phyloP scores from a whole-genome alignment of 2,113 vertebrate species.

The Leiothrix lutea region DNA sequence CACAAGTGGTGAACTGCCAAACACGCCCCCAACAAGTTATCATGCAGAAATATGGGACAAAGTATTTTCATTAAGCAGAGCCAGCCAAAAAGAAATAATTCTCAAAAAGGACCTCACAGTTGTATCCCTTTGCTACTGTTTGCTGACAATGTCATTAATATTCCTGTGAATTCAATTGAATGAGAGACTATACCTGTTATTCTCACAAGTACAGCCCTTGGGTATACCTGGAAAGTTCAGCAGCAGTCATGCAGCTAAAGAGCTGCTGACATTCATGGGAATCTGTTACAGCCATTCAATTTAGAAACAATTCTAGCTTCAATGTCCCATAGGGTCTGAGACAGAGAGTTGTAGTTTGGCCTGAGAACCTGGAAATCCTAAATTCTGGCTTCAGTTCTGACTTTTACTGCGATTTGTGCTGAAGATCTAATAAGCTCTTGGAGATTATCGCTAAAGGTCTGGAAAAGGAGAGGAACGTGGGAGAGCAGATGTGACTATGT shows the following conservation, averaged over 20 bases:
- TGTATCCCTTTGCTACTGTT: constrained; percentile 42
- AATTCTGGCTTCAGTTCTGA: constrained; percentile 1
- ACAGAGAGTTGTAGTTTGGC: background rate
- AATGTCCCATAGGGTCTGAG: background rate
- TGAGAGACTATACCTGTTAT: constrained; percentile 23
- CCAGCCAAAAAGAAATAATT: background rate
- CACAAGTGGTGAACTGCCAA: background rate
- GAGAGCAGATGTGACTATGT: background rate
- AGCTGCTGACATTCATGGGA: constrained; percentile 57
- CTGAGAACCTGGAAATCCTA: background rate
- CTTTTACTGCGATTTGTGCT: background rate
- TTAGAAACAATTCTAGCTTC: constrained; percentile 16
- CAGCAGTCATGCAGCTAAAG: constrained; percentile 54
- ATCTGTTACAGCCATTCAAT: constrained; percentile 46
- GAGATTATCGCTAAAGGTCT: background rate
- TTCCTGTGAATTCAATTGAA: constrained; percentile 32
- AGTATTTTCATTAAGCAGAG: constrained; percentile 20
- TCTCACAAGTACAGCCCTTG: constrained; percentile 14
- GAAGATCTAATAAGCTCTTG: background rate
- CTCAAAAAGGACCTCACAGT: constrained; percentile 2
- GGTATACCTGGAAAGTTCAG: constrained; percentile 48
- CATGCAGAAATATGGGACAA: background rate
- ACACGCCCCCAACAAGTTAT: background rate
- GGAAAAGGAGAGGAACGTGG: background rate
- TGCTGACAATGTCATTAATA: constrained; percentile 44